A percentile compares a stretch with the other conserved stretches of the same genome.
These are phyloP conservation scores for Ashinkailepas kermadecensis DNA, from an alignment of 2,888 invertebrate genomes.

Conservation along the genomic window DNA sequence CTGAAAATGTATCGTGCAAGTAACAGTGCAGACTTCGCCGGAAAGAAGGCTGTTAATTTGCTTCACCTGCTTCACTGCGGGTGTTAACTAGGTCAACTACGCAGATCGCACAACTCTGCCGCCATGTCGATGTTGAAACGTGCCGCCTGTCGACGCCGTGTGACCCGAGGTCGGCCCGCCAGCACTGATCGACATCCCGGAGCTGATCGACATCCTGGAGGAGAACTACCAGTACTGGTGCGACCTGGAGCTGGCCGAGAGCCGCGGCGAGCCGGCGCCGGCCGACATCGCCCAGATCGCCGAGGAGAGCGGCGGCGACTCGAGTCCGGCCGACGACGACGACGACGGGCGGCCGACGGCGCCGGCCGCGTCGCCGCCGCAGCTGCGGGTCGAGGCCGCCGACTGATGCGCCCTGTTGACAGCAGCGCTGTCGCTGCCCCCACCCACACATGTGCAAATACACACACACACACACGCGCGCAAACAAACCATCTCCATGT, in stretches of 20 bases:
- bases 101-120: too few relatives aligned
- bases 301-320: slow-evolving; percentile 17
- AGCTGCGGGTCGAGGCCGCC: neutral
- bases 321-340: neutral
- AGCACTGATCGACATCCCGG: slow-evolving; percentile 91
- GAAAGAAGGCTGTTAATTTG: too few relatives aligned
- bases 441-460: too few relatives aligned
- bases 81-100: too few relatives aligned
- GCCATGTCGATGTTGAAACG: too few relatives aligned
- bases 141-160: too few relatives aligned
- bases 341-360: too few relatives aligned
- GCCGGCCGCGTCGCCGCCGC: neutral
- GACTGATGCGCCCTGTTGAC: neutral
- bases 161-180: slow-evolving; percentile 36
- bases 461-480: too few relatives aligned
- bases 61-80: too few relatives aligned
- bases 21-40: too few relatives aligned
- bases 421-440: too few relatives aligned
- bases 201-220: slow-evolving; percentile 72
- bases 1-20: too few relatives aligned
- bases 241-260: slow-evolving; percentile 48
- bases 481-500: neutral
- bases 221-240: slow-evolving; percentile 87
- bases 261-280: slow-evolving; percentile 25
- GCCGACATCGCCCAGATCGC: neutral